Conservation (phyloP, 1,140 invertebrate species). For the Pissodes strobi region DNA sequence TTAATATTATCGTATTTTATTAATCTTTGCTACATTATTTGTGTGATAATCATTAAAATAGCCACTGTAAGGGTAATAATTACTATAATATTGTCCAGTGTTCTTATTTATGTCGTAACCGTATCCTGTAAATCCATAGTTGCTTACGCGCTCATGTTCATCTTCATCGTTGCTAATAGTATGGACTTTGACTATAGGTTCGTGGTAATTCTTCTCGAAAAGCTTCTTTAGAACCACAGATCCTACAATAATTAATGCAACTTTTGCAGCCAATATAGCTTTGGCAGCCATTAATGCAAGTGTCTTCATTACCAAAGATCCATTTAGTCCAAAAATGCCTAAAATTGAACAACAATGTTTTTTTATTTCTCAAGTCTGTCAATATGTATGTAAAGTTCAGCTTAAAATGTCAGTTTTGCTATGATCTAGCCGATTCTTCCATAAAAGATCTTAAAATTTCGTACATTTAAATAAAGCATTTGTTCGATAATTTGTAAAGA, state of each 20-base stretch:
- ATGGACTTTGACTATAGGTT: constrained; percentile 65
- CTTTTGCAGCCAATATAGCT: constrained; percentile 69
- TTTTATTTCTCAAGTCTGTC: background rate
- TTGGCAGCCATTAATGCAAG: constrained; percentile 69
- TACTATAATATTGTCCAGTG: background rate
- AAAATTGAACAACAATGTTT: background rate
- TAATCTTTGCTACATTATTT: background rate
- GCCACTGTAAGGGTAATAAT: constrained; percentile 15
- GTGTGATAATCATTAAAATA: constrained; percentile 25
- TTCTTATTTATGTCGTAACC: constrained; percentile 6
- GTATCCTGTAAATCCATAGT: constrained; percentile 18
- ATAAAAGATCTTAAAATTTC: too few species aligned
- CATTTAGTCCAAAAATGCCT: constrained; percentile 67
- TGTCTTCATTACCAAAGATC: constrained; percentile 62
- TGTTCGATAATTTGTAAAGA: too few species aligned
- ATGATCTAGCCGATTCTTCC: too few species aligned
- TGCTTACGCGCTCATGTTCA: constrained; percentile 41
- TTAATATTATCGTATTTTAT: too few species aligned
- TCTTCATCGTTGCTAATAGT: constrained; percentile 47
- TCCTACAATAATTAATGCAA: constrained; percentile 69
- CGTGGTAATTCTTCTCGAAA: constrained; percentile 64
- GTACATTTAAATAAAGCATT: too few species aligned
- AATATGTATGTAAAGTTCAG: too few species aligned
- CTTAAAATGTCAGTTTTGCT: too few species aligned
- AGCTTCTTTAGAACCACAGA: constrained; percentile 72